These are phyloP conservation scores for Pagrus major DNA, from an alignment of 2,113 vertebrate genomes.

Conservation along the genomic window DNA sequence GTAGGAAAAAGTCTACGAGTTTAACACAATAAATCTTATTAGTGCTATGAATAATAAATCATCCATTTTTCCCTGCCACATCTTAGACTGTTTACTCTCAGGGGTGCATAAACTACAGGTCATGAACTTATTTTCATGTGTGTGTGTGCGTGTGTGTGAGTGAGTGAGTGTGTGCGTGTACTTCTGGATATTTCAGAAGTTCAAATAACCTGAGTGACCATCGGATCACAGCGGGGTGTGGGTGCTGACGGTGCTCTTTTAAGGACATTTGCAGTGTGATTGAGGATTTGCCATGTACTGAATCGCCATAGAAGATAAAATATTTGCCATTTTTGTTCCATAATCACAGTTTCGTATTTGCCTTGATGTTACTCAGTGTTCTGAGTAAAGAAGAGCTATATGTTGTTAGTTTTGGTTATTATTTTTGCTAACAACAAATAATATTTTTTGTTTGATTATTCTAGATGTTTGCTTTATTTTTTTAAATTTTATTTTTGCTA, in stretches of 20 bases:
- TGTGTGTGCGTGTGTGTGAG: conserved; percentile 25
- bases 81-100: no score
- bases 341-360: neutral
- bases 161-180: neutral
- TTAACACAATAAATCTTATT: no score
- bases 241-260: conserved; percentile 37
- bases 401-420: no score
- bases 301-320: neutral
- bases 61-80: no score
- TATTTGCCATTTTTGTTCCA: neutral
- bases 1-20: no score
- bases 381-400: neutral
- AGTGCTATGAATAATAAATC: no score
- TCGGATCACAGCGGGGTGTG: conserved; percentile 48
- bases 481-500: no score
- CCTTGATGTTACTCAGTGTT: neutral
- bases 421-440: no score
- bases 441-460: no score
- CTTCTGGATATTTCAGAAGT: conserved; percentile 66
- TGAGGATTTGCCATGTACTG: conserved; percentile 8
- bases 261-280: neutral
- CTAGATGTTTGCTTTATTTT: no score
- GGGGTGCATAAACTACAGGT: neutral
- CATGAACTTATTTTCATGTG: neutral
- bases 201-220: conserved; percentile 78